A percentile compares a stretch with the other conserved stretches of the same genome.
phyloP scores from a whole-genome alignment of 1,140 invertebrate species.

The Teleogryllus occipitalis region DNA sequence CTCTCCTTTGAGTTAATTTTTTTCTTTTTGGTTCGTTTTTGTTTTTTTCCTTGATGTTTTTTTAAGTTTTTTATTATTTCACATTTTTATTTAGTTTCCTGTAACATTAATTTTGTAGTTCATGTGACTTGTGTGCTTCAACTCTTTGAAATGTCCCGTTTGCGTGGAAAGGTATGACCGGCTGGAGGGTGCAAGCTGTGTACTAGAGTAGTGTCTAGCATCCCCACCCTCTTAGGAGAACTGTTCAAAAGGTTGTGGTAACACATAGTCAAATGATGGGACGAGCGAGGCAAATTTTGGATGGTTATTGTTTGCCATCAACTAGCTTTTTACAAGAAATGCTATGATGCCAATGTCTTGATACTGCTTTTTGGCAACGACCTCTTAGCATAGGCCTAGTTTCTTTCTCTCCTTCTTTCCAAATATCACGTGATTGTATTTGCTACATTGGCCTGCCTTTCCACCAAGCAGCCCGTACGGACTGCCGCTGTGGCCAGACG shows the following conservation, averaged over 20 bases:
- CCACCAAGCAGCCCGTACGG: slow-evolving; percentile 27
- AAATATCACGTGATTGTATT: slow-evolving; percentile 25
- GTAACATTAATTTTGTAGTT: slow-evolving; percentile 22
- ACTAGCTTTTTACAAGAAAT: background rate
- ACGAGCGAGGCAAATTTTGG: background rate
- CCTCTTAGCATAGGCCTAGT: slow-evolving; percentile 13
- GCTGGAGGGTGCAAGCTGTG: slow-evolving; percentile 13
- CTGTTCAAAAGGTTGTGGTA: slow-evolving; percentile 4
- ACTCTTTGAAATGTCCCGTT: slow-evolving; percentile 22
- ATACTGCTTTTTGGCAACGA: slow-evolving; percentile 1
- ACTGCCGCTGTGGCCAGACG: slow-evolving; percentile 27
- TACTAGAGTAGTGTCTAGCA: background rate
- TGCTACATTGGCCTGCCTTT: slow-evolving; percentile 27
- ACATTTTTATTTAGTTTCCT: slow-evolving; percentile 12
- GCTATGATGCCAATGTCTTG: slow-evolving; percentile 3
- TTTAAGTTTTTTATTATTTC: slow-evolving; percentile 23
- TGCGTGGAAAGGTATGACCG: slow-evolving; percentile 26
- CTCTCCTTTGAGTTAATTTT: slow-evolving; percentile 23
- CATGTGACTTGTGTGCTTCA: slow-evolving; percentile 23
- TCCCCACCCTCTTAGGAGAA: slow-evolving; percentile 3
- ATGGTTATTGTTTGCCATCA: background rate
- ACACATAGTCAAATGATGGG: slow-evolving; percentile 4
- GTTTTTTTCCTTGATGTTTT: slow-evolving; percentile 26
- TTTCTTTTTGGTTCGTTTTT: slow-evolving; percentile 25
- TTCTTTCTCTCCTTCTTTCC: slow-evolving; percentile 14